Base-by-base conservation (phyloP, 2,797 vertebrate species). In the Thalassophryne amazonica region DNA sequence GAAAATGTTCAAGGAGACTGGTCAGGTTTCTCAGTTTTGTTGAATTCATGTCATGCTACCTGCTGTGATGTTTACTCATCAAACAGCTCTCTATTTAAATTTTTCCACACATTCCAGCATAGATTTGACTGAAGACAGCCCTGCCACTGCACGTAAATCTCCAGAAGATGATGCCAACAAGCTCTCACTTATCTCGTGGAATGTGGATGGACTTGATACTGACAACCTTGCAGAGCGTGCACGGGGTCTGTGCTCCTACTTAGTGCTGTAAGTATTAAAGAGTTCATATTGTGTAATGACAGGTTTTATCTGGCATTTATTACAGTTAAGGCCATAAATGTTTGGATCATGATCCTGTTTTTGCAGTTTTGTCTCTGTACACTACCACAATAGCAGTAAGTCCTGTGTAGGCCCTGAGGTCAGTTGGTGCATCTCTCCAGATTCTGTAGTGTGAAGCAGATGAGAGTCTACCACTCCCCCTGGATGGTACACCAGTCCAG, bases 131-230 rank as follows among this genome's bases (percentile, higher is more conserved):
- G 61, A 14, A 22, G 89, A 89, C 7, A 92, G 93, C 49, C 90
- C 88, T 2, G 54, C 76, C 5, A 70, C 79, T 7, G 45, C 87
- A 2, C 13, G 3, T 3, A 51, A 73, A 58, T 15, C 50, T 1
- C 17, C 68, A 31, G 81, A 70, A n/a, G 82, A 89, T 34, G 92
- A 94, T 3, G 88, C 88, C 6, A 63, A 83, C 25, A 88, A 77
- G 28, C 87, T 99, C 53, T 94, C 93, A 0, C 45, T 98, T 41
- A 85, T 99, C 53, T 92, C 94, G 32, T 99, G 97, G 97, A 99
- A 98, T 6, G 85, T 99, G 25, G 96, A 97, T 36, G 97, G 96
- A 16, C 83, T 99, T 37, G 94, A 98, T 60, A 49, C 66, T 3
- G 84, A 84, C 63, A 93, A 89, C 66, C 59, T 95, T 6, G 69